A percentile compares a stretch with the other conserved stretches of the same genome.
These are phyloP conservation scores for Gallinago nigripennis DNA, from an alignment of 2,797 vertebrate species.

Conservation along the genomic window DNA sequence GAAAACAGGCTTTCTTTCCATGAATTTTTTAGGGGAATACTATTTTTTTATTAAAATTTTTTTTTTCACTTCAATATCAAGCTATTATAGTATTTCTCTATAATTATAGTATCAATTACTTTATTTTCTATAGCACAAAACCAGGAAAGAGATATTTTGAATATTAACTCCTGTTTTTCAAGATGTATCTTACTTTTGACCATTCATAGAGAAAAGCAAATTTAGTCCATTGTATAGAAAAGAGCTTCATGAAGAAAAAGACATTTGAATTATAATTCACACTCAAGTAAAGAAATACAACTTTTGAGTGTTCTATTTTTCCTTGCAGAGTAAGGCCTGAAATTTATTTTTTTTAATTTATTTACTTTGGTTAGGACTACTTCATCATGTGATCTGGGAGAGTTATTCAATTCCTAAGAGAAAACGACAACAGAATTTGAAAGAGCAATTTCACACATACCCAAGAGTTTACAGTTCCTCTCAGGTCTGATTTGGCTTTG, in stretches of 20 bases:
- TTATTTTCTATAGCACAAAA: background rate
- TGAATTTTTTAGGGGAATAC: background rate
- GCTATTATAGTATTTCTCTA: background rate
- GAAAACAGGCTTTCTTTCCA: background rate
- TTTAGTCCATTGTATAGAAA: background rate
- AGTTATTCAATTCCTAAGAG: background rate
- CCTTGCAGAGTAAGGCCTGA: background rate
- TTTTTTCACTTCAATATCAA: background rate
- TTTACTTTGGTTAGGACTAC: background rate
- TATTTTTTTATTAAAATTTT: background rate
- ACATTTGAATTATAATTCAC: background rate
- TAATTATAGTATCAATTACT: background rate
- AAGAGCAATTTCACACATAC: background rate
- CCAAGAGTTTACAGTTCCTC: background rate
- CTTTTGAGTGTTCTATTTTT: background rate
- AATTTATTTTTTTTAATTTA: background rate
- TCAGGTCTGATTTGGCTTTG: background rate
- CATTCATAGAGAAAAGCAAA: background rate
- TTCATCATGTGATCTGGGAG: background rate
- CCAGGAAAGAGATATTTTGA: background rate
- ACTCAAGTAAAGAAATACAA: accelerated
- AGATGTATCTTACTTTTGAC: background rate
- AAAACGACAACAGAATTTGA: background rate
- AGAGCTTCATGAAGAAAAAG: background rate
- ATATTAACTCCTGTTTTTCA: background rate